Conservation (phyloP, 2,113 vertebrate genomes). For the Sprattus sprattus region DNA sequence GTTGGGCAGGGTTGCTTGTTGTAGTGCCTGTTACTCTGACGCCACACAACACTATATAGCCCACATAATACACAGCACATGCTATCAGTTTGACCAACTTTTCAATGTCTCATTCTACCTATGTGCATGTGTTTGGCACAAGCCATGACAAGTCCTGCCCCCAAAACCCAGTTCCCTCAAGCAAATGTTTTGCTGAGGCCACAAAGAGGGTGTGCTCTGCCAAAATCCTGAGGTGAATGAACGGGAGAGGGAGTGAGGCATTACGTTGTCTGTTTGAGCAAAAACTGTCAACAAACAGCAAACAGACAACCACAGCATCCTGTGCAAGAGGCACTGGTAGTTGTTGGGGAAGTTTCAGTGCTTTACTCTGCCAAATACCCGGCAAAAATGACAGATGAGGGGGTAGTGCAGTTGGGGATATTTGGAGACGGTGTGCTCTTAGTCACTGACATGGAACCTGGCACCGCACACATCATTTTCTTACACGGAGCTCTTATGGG, state of each 20-base stretch:
- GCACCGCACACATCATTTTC: not conserved
- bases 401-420: not conserved
- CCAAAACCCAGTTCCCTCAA: not conserved
- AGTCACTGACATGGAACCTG: slow-evolving; percentile 3
- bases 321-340: not conserved
- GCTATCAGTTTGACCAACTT: not conserved
- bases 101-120: not conserved
- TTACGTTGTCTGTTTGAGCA: not conserved
- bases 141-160: not conserved
- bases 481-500: not conserved
- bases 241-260: not conserved
- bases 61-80: slow-evolving; percentile 16
- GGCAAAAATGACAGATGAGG: not conserved
- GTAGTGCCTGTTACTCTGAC: not conserved
- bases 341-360: not conserved
- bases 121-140: not conserved
- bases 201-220: not conserved
- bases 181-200: not conserved
- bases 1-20: not conserved
- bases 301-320: not conserved
- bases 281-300: not conserved
- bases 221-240: not conserved
- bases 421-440: not conserved
- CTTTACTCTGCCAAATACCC: not conserved
- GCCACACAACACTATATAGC: not conserved